Conservation (phyloP, 1,140 invertebrate species). For the Temnothorax curvispinosus region DNA sequence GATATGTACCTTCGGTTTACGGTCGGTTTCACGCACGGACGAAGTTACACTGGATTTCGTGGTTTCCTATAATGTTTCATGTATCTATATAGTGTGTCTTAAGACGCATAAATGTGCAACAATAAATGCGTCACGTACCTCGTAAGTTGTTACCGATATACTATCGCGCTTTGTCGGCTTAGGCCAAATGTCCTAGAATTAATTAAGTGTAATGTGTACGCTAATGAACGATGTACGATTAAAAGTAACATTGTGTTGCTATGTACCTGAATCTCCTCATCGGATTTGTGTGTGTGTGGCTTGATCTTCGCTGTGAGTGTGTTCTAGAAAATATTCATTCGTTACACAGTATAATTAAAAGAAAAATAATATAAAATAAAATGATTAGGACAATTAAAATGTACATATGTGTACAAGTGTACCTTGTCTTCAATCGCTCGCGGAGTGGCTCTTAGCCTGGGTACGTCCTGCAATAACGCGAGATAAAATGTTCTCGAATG, state of each 20-base stretch:
- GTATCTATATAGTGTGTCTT: neutral
- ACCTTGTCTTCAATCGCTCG: conserved; percentile 1
- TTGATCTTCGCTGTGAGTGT: conserved; percentile 28
- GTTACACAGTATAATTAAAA: conserved; percentile 19
- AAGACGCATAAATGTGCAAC: neutral
- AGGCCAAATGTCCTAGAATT: conserved; percentile 51
- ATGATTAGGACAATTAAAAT: conserved; percentile 3
- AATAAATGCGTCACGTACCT: conserved; percentile 18
- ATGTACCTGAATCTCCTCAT: conserved; percentile 47
- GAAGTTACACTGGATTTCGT: neutral
- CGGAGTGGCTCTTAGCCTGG: neutral
- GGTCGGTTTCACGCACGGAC: neutral
- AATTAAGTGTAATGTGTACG: conserved; percentile 1
- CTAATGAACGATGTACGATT: neutral
- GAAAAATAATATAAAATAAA: conserved; percentile 18
- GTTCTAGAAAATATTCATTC: conserved; percentile 33
- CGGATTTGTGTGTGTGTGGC: conserved; percentile 41
- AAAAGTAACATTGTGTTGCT: neutral
- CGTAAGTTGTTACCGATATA: conserved; percentile 17
- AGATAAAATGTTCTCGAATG: neutral
- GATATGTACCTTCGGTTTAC: conserved; percentile 9
- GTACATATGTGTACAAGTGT: neutral
- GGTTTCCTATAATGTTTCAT: neutral
- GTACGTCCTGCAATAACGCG: neutral
- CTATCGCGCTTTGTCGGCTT: conserved; percentile 33